A percentile compares a stretch with the other conserved stretches of the same genome.
Conservation (phyloP, 2,888 invertebrate genomes). For the Agelastica alni region DNA sequence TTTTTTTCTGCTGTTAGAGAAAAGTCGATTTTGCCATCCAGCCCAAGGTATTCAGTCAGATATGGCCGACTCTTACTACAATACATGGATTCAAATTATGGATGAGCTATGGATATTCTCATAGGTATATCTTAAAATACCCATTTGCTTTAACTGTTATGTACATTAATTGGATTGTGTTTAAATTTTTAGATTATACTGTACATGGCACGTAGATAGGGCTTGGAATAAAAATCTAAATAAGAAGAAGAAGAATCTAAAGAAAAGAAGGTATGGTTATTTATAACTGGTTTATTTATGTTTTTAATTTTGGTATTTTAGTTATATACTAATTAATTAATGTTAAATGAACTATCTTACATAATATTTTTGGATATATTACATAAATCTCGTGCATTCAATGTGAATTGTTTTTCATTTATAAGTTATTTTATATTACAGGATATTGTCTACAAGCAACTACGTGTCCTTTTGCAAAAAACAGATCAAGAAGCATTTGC, state of each 20-base stretch:
- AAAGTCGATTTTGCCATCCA: not conserved
- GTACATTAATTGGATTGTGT: not conserved
- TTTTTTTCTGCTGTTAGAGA: not conserved
- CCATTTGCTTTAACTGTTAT: not conserved
- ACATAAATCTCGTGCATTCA: too few species aligned
- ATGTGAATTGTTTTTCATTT: not conserved
- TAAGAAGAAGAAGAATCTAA: too few species aligned
- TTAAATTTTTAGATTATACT: too few species aligned
- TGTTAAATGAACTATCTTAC: constrained; percentile 13
- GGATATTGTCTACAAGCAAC: not conserved
- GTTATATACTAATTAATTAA: too few species aligned
- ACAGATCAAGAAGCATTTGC: constrained; percentile 8
- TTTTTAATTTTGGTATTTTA: too few species aligned
- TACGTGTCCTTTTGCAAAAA: constrained; percentile 7
- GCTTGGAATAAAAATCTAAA: too few species aligned
- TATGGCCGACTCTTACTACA: constrained; percentile 9
- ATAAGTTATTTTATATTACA: not conserved
- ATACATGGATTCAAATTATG: constrained; percentile 12
- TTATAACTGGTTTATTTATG: too few species aligned
- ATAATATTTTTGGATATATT: too few species aligned
- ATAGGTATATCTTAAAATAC: not conserved
- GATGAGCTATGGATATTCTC: not conserved
- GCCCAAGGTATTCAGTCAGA: constrained; percentile 16
- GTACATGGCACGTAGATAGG: too few species aligned
- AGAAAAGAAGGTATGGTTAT: too few species aligned